Percentiles rank a stretch among this genome's conserved stretches.
These are phyloP conservation scores for Acrossocheilus fasciatus DNA, from an alignment of 2,797 vertebrate species.

Conservation along the genomic window DNA sequence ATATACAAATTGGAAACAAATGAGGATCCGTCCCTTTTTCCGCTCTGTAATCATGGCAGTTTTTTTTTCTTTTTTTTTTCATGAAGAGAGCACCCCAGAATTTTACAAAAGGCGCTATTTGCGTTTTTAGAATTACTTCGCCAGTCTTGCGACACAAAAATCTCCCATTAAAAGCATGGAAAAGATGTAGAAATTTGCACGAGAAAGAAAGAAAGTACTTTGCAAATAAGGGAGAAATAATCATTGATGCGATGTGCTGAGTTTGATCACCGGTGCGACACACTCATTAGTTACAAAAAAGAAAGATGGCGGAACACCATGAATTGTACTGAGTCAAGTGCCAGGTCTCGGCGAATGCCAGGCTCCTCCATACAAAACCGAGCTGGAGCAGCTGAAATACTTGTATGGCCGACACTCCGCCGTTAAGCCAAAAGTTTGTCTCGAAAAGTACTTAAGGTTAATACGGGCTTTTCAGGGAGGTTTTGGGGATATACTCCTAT, in stretches of 20 bases:
- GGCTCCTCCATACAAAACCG: conserved; percentile 77
- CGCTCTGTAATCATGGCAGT: conserved; percentile 5
- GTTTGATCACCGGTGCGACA: conserved; percentile 75
- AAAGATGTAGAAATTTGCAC: neutral
- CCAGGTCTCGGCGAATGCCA: conserved; percentile 76
- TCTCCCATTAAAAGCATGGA: neutral
- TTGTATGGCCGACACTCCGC: conserved; percentile 69
- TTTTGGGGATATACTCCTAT: conserved; percentile 59
- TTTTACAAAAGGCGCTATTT: conserved; percentile 39
- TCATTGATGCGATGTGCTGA: conserved; percentile 34
- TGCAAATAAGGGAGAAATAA: conserved; percentile 11
- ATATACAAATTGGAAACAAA: conserved; percentile 45
- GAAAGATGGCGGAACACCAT: conserved; percentile 77
- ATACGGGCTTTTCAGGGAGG: conserved; percentile 71
- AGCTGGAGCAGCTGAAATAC: conserved; percentile 74
- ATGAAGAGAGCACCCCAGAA: conserved; percentile 14
- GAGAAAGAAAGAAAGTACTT: conserved; percentile 16
- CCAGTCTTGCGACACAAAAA: neutral
- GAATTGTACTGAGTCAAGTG: conserved; percentile 74
- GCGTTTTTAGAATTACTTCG: conserved; percentile 7
- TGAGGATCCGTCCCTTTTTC: conserved; percentile 24
- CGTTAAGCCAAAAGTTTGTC: conserved; percentile 63
- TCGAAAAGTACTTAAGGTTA: conserved; percentile 37
- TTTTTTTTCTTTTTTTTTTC: neutral
- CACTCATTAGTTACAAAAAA: conserved; percentile 73